Evolutionary conservation across 2,888 invertebrate species (phyloP).

Genomic region (Andrena marginata): DNA sequence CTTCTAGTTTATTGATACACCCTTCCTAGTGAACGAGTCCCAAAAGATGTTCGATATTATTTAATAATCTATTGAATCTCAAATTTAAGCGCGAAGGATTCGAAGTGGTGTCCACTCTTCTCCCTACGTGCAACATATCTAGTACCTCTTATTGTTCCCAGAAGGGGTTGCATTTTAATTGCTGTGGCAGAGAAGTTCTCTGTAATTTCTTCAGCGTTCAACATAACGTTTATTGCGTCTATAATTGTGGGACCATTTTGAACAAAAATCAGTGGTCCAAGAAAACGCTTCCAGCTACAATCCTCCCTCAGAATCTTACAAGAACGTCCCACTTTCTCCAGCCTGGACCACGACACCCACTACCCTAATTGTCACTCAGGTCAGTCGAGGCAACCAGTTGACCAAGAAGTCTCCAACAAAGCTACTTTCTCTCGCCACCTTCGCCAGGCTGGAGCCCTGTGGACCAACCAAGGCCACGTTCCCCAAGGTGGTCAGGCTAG

Average conservation of each 20-base stretch:
- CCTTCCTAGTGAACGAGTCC: too few relatives aligned
- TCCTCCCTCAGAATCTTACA: not conserved
- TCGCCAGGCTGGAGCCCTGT: not conserved
- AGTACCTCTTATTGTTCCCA: too few relatives aligned
- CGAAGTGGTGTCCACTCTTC: too few relatives aligned
- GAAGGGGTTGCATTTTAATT: too few relatives aligned
- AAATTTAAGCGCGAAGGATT: too few relatives aligned
- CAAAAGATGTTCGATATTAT: too few relatives aligned
- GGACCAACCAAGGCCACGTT: not conserved
- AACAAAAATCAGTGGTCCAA: not conserved
- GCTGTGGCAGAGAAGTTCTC: too few relatives aligned
- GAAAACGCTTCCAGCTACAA: not conserved
- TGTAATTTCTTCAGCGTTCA: too few relatives aligned
- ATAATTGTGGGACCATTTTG: not conserved
- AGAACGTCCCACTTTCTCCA: not conserved
- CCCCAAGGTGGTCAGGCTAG: slow-evolving; percentile 14
- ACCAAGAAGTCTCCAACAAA: not conserved
- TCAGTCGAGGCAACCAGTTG: not conserved
- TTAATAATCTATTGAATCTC: too few relatives aligned
- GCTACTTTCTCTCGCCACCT: not conserved
- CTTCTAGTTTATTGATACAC: too few relatives aligned
- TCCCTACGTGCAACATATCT: too few relatives aligned
- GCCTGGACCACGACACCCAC: not conserved
- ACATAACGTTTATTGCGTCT: too few relatives aligned
- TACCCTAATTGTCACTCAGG: not conserved